Evolutionary conservation across 2,797 vertebrate genomes (phyloP), one percentile per base, ranked within the genome.

Genomic region (Anguilla megastoma): DNA sequence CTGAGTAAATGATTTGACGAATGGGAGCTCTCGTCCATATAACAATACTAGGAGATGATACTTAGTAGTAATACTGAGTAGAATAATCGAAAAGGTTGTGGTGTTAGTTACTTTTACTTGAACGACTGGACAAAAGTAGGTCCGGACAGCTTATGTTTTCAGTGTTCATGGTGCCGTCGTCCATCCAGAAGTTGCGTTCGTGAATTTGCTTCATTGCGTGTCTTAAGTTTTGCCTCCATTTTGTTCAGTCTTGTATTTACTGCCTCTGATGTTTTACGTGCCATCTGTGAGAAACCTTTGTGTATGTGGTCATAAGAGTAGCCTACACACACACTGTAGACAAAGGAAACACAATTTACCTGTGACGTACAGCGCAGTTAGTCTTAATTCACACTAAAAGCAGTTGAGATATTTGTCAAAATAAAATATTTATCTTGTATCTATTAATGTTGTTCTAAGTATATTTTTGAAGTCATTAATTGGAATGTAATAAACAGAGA

Each of bases 381-480:
- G 30, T 33, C 56, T 80, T 80, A 41, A 76, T 76, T 76, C 14
- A 76, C 33, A 76, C 12, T 76, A 76, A 76, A 36, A 16, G 14
- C 74, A 30, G 66, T 21, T 86, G 52, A 76, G 54, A 56, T 66
- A 36, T 30, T 82, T 83, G 86, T 79, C 86, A 18, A 54, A 87
- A 41, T 82, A 82, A 82, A 45, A 48, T 85, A 66, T 83, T 87
- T 66, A 66, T 66, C 82, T 83, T 30, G 36, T 60, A 66, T 76
- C 33, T 18, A 14, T 74, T 76, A 41, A 66, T n/a, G 74, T 76
- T 76, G 14, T 76, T 76, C 33, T 36, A 76, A 76, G 74, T 87
- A 36, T 66, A 58, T 87, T 84, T 87, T 58, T 87, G 76, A 50
- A 83, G 27, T 66, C 54, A 10, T 83, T 87, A 30, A 63, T 58